Conservation (phyloP, 2,888 invertebrate genomes). For the Neoaliturus tenellus region DNA sequence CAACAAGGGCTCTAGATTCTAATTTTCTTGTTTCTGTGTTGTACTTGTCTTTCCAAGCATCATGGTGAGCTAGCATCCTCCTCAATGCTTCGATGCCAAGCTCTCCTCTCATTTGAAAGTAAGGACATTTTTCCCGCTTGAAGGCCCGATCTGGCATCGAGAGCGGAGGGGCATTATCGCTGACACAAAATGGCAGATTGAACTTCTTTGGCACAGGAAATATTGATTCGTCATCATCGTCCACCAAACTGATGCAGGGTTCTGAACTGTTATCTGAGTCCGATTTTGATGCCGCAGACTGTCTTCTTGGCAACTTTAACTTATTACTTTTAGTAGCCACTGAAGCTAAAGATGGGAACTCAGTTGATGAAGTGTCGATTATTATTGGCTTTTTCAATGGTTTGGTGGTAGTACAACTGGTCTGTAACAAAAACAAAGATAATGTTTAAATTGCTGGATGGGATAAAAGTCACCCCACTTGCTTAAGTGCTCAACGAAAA, state of each 20-base stretch:
- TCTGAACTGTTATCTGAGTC: neutral
- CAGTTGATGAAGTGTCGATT: neutral
- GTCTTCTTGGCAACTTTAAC: conserved; percentile 27
- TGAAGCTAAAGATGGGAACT: neutral
- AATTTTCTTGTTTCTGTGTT: neutral
- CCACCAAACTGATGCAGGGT: neutral
- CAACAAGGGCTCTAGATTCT: neutral
- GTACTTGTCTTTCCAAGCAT: neutral
- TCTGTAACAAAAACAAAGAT: neutral
- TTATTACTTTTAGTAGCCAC: neutral
- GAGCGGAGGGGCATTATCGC: conserved; percentile 2
- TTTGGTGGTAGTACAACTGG: neutral
- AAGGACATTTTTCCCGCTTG: neutral
- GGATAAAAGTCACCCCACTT: no score
- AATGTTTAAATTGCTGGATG: no score
- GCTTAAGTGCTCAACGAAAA: no score
- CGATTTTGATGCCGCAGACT: neutral
- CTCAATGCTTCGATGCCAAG: neutral
- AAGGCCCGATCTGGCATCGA: neutral
- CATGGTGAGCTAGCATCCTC: conserved; percentile 15
- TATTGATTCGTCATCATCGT: neutral
- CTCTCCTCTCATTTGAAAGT: neutral
- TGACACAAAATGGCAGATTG: neutral
- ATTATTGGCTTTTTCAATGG: neutral
- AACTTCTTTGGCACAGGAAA: neutral